A percentile compares a stretch with the other conserved stretches of the same genome.
Conservation (phyloP, 2,888 invertebrate genomes). For the Drosophila silvestris region DNA sequence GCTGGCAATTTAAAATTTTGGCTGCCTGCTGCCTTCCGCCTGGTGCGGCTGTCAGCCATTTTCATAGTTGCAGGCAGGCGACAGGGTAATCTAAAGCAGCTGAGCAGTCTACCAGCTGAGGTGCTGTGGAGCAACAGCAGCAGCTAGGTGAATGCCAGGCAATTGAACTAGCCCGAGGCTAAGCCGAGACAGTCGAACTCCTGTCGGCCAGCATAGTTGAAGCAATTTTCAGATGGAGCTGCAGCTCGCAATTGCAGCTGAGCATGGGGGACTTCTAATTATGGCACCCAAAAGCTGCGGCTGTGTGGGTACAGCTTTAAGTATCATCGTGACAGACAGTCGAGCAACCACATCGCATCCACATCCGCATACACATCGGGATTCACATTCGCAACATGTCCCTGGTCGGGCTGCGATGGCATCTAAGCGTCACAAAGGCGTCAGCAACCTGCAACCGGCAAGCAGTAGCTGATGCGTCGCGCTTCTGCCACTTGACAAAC, state of each 20-base stretch:
- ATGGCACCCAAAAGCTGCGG: slow-evolving; percentile 48
- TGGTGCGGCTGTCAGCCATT: slow-evolving; percentile 58
- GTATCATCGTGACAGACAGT: slow-evolving; percentile 62
- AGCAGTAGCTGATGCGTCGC: slow-evolving; percentile 20
- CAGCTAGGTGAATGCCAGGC: slow-evolving; percentile 15
- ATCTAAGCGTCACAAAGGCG: slow-evolving; percentile 42
- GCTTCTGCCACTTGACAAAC: slow-evolving; percentile 60
- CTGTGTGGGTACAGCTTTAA: slow-evolving; percentile 38
- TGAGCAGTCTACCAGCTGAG: background rate
- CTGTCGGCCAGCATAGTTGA: slow-evolving; percentile 19
- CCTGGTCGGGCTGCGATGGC: slow-evolving; percentile 4
- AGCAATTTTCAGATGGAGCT: slow-evolving; percentile 25
- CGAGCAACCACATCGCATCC: slow-evolving; percentile 27
- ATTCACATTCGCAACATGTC: slow-evolving; percentile 13
- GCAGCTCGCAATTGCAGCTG: slow-evolving; percentile 12
- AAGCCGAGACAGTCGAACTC: slow-evolving; percentile 8
- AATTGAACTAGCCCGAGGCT: slow-evolving; percentile 37
- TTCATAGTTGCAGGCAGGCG: slow-evolving; percentile 62
- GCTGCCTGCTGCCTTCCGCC: slow-evolving; percentile 15
- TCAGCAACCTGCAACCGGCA: slow-evolving; percentile 8
- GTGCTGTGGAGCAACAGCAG: background rate
- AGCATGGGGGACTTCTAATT: slow-evolving; percentile 61
- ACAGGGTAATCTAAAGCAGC: slow-evolving; percentile 54
- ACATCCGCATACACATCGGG: slow-evolving; percentile 5
- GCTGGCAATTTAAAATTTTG: slow-evolving; percentile 53